These are phyloP conservation scores for Pseudeuparius sepicola DNA, from an alignment of 2,888 invertebrate species.

Conservation along the genomic window DNA sequence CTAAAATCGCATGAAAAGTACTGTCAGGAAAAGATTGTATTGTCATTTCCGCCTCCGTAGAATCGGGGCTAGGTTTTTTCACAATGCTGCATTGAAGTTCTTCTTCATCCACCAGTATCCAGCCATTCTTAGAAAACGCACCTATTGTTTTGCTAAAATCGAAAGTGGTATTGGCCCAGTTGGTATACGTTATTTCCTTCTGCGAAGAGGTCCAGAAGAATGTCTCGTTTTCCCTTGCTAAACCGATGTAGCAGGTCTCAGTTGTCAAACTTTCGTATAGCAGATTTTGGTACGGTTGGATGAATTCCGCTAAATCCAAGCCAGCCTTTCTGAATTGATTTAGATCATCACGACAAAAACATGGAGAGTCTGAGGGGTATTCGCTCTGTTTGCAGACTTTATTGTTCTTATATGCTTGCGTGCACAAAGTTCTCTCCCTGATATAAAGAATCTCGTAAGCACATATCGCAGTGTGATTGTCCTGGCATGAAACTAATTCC, in stretches of 20 bases:
- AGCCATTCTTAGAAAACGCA: constrained; percentile 20
- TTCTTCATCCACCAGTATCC: constrained; percentile 17
- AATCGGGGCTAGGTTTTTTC: background rate
- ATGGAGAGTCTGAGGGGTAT: constrained; percentile 23
- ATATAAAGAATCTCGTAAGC: constrained; percentile 21
- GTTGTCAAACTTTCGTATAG: constrained; percentile 19
- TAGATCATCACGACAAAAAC: constrained; percentile 24
- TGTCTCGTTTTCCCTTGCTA: constrained; percentile 14
- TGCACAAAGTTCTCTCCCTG: constrained; percentile 20
- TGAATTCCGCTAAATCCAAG: constrained; percentile 22
- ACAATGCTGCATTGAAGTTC: constrained; percentile 15
- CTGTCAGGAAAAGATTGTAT: background rate
- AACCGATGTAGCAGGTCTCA: constrained; percentile 24
- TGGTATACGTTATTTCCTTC: constrained; percentile 20
- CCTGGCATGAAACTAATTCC: constrained; percentile 25
- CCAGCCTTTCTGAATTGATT: constrained; percentile 2
- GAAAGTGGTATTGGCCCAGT: constrained; percentile 21
- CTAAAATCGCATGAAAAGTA: constrained; percentile 12
- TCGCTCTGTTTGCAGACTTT: constrained; percentile 24
- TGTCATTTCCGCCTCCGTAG: background rate
- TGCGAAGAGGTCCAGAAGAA: constrained; percentile 22
- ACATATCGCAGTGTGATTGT: constrained; percentile 24
- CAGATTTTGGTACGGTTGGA: constrained; percentile 26
- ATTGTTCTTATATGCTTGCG: constrained; percentile 13
- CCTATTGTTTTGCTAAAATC: constrained; percentile 18